Conservation (phyloP, 2,888 invertebrate species). For the Frankliniella fusca region DNA sequence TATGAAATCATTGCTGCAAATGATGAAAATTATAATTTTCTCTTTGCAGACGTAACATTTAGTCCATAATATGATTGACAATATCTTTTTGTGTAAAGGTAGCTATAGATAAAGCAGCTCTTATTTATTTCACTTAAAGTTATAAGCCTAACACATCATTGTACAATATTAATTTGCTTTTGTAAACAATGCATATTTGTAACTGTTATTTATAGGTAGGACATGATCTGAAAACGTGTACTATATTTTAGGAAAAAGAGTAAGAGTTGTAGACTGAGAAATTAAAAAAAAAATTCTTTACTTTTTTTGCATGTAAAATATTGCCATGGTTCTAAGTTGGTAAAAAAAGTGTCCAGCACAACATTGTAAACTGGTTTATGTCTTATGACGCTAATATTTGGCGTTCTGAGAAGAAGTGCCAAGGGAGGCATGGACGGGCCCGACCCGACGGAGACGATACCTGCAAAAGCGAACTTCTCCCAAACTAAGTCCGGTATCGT, state of each 20-base stretch:
- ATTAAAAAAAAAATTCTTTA: no score
- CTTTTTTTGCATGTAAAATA: no score
- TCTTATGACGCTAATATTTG: no score
- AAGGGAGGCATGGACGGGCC: no score
- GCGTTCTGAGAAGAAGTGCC: no score
- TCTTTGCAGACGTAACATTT: not conserved
- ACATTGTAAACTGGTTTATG: no score
- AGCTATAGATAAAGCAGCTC: not conserved
- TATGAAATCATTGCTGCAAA: not conserved
- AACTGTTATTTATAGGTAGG: not conserved
- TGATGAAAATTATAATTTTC: not conserved
- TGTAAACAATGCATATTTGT: conserved; percentile 1
- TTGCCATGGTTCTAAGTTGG: no score
- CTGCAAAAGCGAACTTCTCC: no score
- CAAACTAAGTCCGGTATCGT: no score
- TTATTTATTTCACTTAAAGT: conserved; percentile 8
- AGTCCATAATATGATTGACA: not conserved
- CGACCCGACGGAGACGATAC: no score
- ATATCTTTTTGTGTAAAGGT: not conserved
- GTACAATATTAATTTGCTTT: not conserved
- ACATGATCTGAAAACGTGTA: not conserved
- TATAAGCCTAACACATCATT: not conserved
- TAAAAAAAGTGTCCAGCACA: no score
- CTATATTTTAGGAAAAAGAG: not conserved
- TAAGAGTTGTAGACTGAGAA: no score